Conservation (phyloP, 2,888 invertebrate genomes). For the Cantharis flavilabris region DNA sequence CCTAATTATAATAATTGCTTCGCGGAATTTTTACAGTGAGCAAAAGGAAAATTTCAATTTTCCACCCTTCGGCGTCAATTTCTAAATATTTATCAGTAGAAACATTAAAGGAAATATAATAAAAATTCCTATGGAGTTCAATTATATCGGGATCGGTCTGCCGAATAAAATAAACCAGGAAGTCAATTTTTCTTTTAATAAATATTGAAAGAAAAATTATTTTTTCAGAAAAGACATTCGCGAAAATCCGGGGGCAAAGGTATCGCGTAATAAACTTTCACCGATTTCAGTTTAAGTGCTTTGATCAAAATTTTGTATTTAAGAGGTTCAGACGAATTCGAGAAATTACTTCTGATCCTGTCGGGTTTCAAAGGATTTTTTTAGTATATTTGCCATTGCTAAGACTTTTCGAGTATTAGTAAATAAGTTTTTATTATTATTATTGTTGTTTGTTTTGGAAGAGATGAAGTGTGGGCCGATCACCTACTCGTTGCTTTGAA, state of each 20-base stretch:
- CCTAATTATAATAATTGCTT: background rate
- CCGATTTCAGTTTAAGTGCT: background rate
- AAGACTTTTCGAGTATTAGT: too few relatives aligned
- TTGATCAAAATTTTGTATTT: background rate
- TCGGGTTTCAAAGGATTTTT: too few relatives aligned
- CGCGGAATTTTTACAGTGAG: background rate
- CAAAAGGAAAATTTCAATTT: background rate
- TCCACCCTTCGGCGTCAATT: background rate
- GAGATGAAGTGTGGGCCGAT: too few relatives aligned
- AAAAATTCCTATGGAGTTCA: background rate
- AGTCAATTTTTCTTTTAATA: background rate
- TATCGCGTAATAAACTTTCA: too few relatives aligned
- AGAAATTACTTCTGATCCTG: too few relatives aligned
- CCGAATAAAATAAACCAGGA: background rate
- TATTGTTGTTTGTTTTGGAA: too few relatives aligned
- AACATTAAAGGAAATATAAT: background rate
- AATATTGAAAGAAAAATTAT: background rate
- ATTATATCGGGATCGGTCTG: background rate
- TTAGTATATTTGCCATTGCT: too few relatives aligned
- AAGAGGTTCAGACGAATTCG: background rate
- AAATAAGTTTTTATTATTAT: too few relatives aligned
- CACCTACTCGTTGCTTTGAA: too few relatives aligned
- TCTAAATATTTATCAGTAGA: background rate
- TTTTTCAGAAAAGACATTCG: background rate
- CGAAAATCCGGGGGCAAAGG: background rate